Conservation (phyloP, 2,888 invertebrate genomes). For the Hymenopus coronatus region DNA sequence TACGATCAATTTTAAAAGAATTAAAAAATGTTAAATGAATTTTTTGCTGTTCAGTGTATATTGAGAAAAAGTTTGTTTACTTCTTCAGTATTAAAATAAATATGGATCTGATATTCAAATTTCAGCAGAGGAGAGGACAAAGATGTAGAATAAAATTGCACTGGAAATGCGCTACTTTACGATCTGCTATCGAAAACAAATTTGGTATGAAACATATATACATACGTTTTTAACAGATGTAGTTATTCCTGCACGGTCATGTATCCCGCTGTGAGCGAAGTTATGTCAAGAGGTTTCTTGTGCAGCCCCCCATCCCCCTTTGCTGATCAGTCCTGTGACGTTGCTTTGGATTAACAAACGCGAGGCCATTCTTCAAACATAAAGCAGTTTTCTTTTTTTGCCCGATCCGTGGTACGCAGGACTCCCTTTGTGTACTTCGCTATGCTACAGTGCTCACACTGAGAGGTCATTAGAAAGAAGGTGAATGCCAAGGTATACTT, state of each 20-base stretch:
- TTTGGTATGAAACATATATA: neutral
- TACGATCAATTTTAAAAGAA: too few species aligned
- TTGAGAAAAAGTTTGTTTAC: too few species aligned
- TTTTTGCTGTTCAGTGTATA: too few species aligned
- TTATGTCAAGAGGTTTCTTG: neutral
- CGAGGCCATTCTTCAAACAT: neutral
- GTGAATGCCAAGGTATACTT: neutral
- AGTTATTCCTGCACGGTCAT: neutral
- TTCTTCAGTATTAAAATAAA: too few species aligned
- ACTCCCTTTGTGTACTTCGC: neutral
- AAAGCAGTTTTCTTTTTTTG: neutral
- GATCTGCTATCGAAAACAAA: neutral
- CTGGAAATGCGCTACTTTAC: neutral
- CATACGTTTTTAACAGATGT: neutral
- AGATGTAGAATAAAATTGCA: too few species aligned
- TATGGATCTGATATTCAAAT: too few species aligned
- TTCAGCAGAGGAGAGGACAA: too few species aligned
- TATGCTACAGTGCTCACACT: neutral
- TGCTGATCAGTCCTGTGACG: neutral
- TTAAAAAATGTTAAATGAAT: too few species aligned
- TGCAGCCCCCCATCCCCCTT: too few species aligned
- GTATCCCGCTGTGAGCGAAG: neutral
- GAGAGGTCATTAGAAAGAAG: neutral
- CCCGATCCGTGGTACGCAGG: neutral
- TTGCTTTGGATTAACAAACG: neutral